Conservation (phyloP, 2,797 vertebrate species). For the Mergus octosetaceus region DNA sequence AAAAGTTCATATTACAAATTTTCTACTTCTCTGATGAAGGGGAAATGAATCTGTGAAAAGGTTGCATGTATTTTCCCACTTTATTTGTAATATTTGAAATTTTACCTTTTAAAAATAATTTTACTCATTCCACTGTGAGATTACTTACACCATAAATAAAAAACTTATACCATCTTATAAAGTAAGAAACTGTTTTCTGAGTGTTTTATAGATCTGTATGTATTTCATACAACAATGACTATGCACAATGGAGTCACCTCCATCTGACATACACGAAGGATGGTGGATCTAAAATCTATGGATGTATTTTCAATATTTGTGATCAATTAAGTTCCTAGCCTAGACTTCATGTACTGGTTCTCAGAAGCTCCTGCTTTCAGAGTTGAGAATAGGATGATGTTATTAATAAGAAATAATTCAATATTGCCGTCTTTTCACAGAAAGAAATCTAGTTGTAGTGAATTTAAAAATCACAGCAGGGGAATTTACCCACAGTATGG, state of each 20-base stretch:
- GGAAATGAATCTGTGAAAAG: background rate
- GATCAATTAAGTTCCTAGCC: background rate
- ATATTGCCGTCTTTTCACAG: background rate
- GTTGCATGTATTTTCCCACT: background rate
- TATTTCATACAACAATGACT: background rate
- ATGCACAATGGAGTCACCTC: background rate
- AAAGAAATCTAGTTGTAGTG: background rate
- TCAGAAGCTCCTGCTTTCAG: conserved; percentile 3
- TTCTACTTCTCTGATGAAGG: background rate
- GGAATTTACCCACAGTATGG: too few relatives aligned
- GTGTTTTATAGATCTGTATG: background rate
- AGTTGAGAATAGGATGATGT: background rate
- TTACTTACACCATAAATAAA: background rate
- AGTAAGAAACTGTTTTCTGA: background rate
- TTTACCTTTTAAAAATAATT: background rate
- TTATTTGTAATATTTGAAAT: background rate
- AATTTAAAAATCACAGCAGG: background rate
- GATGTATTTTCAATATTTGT: background rate
- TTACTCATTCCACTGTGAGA: background rate
- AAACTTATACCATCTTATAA: background rate
- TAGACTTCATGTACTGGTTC: background rate
- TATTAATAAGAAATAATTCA: conserved; percentile 47
- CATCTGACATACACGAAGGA: background rate
- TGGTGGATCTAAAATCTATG: background rate
- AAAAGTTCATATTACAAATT: background rate